phyloP scores from a whole-genome alignment of 2,113 vertebrate species.

The Microcebus murinus region DNA sequence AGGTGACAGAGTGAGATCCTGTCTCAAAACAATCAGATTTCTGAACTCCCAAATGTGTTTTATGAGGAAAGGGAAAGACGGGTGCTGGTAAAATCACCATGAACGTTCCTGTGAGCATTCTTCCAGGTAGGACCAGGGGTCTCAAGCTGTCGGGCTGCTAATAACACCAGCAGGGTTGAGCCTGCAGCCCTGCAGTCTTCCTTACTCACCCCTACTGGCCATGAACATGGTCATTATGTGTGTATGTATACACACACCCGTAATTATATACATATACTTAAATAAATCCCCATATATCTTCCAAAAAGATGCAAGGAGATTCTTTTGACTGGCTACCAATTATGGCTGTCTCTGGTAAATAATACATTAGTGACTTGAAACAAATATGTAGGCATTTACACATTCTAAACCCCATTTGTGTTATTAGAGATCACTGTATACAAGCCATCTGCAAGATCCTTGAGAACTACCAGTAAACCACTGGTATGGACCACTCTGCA shows the following conservation, averaged over 20 bases:
- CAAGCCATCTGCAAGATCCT: not conserved
- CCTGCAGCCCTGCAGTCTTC: not conserved
- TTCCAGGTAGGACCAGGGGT: not conserved
- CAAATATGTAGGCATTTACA: not conserved
- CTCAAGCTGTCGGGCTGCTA: not conserved
- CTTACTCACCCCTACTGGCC: not conserved
- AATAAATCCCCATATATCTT: not conserved
- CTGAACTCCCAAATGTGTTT: not conserved
- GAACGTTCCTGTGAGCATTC: not conserved
- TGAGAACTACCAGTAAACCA: not conserved
- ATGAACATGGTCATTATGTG: not conserved
- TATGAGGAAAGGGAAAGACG: not conserved
- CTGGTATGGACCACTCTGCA: not conserved
- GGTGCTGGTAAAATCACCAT: not conserved
- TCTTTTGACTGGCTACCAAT: not conserved
- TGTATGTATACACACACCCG: not conserved
- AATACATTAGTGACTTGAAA: not conserved
- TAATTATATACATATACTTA: not conserved
- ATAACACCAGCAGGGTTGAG: not conserved
- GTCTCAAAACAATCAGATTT: not conserved
- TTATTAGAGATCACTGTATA: not conserved
- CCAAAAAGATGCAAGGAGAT: not conserved
- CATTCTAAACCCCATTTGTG: not conserved
- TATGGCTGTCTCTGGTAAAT: not conserved
- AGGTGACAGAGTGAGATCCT: no score